Base-by-base conservation (phyloP, 1,140 invertebrate genomes). In the Triops longicaudatus region DNA sequence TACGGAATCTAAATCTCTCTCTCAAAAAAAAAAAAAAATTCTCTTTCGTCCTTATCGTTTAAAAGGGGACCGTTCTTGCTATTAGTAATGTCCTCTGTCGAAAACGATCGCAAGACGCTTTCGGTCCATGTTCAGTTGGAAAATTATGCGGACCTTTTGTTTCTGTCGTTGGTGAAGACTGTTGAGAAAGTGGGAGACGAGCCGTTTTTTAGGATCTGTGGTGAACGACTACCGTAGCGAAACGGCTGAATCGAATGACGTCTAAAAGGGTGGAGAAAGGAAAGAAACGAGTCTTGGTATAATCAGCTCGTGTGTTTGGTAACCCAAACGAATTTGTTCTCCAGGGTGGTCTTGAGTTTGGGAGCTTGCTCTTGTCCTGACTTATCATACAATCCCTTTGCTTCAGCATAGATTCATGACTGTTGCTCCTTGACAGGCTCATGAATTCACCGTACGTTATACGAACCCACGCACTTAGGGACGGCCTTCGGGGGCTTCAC, bases 281-380 rank as follows among this genome's bases (percentile, higher is more conserved):
- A 37, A 37, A 63, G 14, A 63, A 17, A 63, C 5, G 50, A 63
- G 50, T 63, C 50, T 37, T 63, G 50, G 50, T 17, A 63, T 63
- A 63, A 63, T 63, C 50, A 63, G 50, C 50, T 63, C 50, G 50
- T 63, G 50, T 63, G 50, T 63, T 63, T 63, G 50, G 50, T 63
- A 63, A 63, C 50, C 31, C 17, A 63, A 17, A 63, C 50, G 50
- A 63, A 63, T 63, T 63, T 17, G 50, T 63, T 63, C 50, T 10
- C 22, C 50, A 63, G 50, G 50, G 50, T 63, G 50, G 50, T 63
- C 50, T 22, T 6, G 14, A 17, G 50, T 63, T 37, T 37, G 31
- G 31, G 31, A 37, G 31, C 50, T 63, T 9, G 10, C 10, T 63
- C 50, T 63, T 63, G 50, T 4, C 31, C 50, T 63, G 50, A 63